These are phyloP conservation scores for Temnopleurus reevesii DNA, from an alignment of 53 echinoderm and acorn worm species.

Conservation along the genomic window DNA sequence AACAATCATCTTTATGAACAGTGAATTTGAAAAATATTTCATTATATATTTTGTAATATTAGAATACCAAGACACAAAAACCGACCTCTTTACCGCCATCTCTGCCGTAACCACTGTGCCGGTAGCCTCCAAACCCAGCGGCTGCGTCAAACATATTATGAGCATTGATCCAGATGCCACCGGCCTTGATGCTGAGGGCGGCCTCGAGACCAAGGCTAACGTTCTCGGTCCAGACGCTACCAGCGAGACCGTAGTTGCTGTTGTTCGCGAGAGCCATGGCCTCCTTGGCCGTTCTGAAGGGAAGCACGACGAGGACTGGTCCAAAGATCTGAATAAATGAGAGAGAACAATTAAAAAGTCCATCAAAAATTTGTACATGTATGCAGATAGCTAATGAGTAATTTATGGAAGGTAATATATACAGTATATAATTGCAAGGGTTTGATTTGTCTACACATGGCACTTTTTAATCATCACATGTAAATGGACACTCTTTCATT, in stretches of 20 bases:
- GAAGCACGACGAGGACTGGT: constrained; percentile 87
- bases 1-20: too few species aligned
- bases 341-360: background rate
- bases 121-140: constrained; percentile 94
- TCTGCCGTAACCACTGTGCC: constrained; percentile 96
- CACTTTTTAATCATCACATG: too few species aligned
- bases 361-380: too few species aligned
- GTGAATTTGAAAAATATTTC: too few species aligned
- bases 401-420: too few species aligned
- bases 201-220: constrained; percentile 89
- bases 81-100: constrained; percentile 97
- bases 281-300: constrained; percentile 98
- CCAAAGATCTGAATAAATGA: constrained; percentile 84
- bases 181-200: constrained; percentile 89
- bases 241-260: constrained; percentile 91
- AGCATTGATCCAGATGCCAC: constrained; percentile 91
- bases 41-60: too few species aligned
- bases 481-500: too few species aligned
- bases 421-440: too few species aligned
- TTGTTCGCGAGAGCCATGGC: constrained; percentile 96
- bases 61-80: background rate
- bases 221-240: constrained; percentile 98
- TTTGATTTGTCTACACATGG: too few species aligned
- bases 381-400: too few species aligned
- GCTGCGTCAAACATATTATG: constrained; percentile 99